Percentiles rank a stretch among this genome's conserved stretches.
Conservation (phyloP, 1,140 invertebrate species). For the Scylla paramamosain region DNA sequence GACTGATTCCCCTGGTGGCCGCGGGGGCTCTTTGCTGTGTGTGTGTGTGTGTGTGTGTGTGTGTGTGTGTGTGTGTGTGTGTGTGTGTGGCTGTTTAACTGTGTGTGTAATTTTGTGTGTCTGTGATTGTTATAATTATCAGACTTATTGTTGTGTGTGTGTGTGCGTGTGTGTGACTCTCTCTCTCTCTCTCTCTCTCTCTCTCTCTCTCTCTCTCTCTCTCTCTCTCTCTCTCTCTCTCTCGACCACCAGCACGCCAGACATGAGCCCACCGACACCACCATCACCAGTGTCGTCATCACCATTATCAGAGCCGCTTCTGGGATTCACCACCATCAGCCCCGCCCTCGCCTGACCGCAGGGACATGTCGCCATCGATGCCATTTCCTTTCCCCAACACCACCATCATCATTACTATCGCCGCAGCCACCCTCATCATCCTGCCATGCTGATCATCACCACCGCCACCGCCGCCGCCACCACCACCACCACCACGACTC, state of each 20-base stretch:
- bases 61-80: background rate
- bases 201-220: slow-evolving; percentile 3
- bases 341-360: background rate
- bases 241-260: background rate
- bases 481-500: background rate
- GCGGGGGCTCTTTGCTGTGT: background rate
- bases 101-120: slow-evolving; percentile 34
- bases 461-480: slow-evolving; percentile 22
- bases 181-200: background rate
- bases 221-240: slow-evolving; percentile 16
- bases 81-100: background rate
- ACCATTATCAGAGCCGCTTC: background rate
- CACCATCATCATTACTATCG: slow-evolving; percentile 29
- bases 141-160: too few relatives aligned
- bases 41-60: slow-evolving; percentile 47
- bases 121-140: background rate
- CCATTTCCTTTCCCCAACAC: slow-evolving; percentile 43
- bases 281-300: background rate
- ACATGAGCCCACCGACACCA: background rate
- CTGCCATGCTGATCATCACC: slow-evolving; percentile 45
- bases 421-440: slow-evolving; percentile 41
- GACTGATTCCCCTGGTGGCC: background rate
- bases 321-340: slow-evolving; percentile 14
- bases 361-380: slow-evolving; percentile 31
- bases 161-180: background rate